A percentile compares a stretch with the other conserved stretches of the same genome.
phyloP scores from a whole-genome alignment of 2,888 invertebrate genomes.

The Ophion ventricosus region DNA sequence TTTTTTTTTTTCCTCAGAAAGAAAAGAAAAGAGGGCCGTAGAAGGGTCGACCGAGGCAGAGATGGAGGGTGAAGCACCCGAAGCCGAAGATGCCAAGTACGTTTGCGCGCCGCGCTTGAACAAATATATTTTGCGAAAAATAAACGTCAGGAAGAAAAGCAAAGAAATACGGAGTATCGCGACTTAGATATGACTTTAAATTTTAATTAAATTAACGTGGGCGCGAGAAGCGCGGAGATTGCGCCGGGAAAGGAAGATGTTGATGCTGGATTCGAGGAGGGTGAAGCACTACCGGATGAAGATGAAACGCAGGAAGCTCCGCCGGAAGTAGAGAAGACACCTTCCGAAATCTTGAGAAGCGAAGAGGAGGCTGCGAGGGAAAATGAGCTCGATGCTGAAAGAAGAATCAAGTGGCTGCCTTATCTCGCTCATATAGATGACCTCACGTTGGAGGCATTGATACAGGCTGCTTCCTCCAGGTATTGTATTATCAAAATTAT shows the following conservation, averaged over 20 bases:
- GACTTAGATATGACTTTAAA: background rate
- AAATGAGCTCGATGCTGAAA: conserved; percentile 79
- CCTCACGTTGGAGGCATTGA: conserved; percentile 85
- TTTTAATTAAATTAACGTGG: conserved; percentile 39
- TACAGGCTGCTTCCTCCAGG: conserved; percentile 84
- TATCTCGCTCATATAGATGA: conserved; percentile 88
- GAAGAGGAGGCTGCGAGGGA: conserved; percentile 84
- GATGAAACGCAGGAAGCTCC: conserved; percentile 82
- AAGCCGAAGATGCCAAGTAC: conserved; percentile 47
- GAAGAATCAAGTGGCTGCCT: conserved; percentile 84
- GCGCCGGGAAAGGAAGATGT: conserved; percentile 52
- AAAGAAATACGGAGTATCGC: background rate
- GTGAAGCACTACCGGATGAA: conserved; percentile 72
- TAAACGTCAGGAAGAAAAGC: background rate
- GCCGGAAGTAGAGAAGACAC: conserved; percentile 67
- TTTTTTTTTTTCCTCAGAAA: conserved; percentile 17
- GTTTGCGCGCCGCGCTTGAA: conserved; percentile 1
- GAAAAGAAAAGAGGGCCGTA: conserved; percentile 38
- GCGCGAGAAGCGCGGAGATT: conserved; percentile 27
- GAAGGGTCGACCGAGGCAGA: conserved; percentile 39
- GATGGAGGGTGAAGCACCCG: conserved; percentile 62
- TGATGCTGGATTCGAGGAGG: conserved; percentile 67
- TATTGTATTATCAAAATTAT: conserved; percentile 30
- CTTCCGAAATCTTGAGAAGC: conserved; percentile 71
- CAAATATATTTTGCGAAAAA: conserved; percentile 17